Evolutionary conservation across 1,140 invertebrate species (phyloP), one percentile per base, ranked within the genome.

Genomic region (Drosophila melanogaster): DNA sequence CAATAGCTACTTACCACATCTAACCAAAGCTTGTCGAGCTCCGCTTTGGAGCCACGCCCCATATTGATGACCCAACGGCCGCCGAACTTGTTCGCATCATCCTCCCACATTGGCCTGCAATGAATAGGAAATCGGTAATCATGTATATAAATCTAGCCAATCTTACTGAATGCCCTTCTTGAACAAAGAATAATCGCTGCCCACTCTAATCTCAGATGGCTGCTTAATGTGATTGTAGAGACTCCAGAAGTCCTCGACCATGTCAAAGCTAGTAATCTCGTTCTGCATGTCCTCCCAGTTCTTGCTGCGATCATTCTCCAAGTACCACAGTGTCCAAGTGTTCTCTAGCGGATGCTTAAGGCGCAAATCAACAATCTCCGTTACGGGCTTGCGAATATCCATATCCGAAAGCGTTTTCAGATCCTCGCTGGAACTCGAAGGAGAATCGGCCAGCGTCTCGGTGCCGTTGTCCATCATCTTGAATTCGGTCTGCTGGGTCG

Each of bases 311-410:
- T 99, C 97, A 87, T 96, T 97, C 92, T 99, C 98, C 91, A 96
- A 98, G 92, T 98, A 99, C 98, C 98, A 99, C 40, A 99, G 94
- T 0, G 98, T 98, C 99, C 99, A 99, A 26, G 94, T 95, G 93
- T 98, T 97, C 92, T 99, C 97, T 44, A 99, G 92, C 1, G 98
- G 98, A 94, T 99, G 98, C 92, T 99, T 99, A 2, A 79, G 49
- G 0, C 26, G 43, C 33, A 69, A 4, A 0, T 72, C 66, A 0
- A 47, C 26, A 3, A 66, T 7, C 22, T 47, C 46, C n/a, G 56
- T 49, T 1, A 47, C 12, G 2, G 56, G 19, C 55, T 67, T 55
- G 1, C 44, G 41, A 7, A 50, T n/a, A 33, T 50, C 47, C 47
- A 33, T 33, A n/a, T 50, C 47, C n/a, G 26, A 26, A 3, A 50